These are phyloP conservation scores for Muntiacus reevesi DNA, from an alignment of 2,113 vertebrate genomes.

Conservation along the genomic window DNA sequence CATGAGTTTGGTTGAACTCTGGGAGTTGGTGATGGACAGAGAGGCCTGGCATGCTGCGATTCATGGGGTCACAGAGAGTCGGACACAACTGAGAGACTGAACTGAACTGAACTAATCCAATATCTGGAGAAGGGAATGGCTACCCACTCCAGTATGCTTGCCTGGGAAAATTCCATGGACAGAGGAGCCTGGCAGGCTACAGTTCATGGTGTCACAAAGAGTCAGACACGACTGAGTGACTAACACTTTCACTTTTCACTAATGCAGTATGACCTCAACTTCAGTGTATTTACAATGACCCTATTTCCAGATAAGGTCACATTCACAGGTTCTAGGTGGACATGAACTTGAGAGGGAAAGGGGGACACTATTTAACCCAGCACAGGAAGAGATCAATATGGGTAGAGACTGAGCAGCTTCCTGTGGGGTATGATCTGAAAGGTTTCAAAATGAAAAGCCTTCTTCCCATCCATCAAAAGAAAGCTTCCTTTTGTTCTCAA, in stretches of 20 bases:
- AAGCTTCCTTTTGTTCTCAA: background rate
- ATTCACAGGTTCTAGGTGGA: background rate
- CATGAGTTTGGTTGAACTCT: background rate
- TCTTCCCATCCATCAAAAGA: background rate
- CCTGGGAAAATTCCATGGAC: background rate
- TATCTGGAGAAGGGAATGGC: background rate
- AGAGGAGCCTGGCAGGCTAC: background rate
- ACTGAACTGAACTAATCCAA: background rate
- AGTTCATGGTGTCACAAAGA: background rate
- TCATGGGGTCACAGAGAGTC: background rate
- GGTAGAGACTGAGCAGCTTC: background rate
- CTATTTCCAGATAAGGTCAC: background rate
- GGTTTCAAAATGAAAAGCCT: background rate
- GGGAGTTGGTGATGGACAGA: background rate
- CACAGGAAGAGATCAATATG: background rate
- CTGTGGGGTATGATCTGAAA: background rate
- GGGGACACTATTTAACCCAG: background rate
- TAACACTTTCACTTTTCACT: background rate
- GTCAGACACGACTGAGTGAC: background rate
- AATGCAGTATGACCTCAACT: background rate
- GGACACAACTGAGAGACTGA: accelerated
- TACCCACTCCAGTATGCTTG: background rate
- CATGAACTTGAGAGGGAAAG: background rate
- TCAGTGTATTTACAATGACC: background rate
- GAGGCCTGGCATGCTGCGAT: accelerated